These are phyloP conservation scores for Ancistrus triradiatus DNA, from an alignment of 2,113 vertebrate species.

Conservation along the genomic window DNA sequence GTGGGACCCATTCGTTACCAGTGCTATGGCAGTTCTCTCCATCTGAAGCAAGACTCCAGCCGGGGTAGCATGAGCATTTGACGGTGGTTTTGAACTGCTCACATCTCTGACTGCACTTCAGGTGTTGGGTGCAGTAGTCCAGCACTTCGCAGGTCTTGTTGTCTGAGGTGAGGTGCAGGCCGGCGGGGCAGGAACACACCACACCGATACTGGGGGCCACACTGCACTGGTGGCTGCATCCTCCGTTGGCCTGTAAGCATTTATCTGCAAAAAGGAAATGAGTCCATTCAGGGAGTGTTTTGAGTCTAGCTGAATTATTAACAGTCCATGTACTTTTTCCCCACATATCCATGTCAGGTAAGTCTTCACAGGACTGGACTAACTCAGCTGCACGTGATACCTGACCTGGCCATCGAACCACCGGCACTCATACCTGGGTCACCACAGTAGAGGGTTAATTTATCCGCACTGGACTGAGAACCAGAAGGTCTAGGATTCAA, in stretches of 20 bases:
- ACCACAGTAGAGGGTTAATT: too few species aligned
- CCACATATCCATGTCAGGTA: too few species aligned
- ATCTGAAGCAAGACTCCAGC: conserved; percentile 84
- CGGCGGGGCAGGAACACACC: conserved; percentile 86
- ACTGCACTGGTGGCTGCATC: conserved; percentile 92
- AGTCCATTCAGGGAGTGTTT: too few species aligned
- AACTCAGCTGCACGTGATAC: too few species aligned
- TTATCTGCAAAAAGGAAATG: conserved; percentile 69
- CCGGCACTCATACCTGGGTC: too few species aligned
- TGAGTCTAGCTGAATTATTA: too few species aligned
- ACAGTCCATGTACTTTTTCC: too few species aligned
- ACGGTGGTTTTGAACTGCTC: conserved; percentile 92
- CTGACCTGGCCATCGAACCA: too few species aligned
- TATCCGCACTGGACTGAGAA: too few species aligned
- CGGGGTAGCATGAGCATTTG: conserved; percentile 94
- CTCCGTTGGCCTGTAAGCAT: conserved; percentile 88
- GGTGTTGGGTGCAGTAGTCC: conserved; percentile 88
- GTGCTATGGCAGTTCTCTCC: conserved; percentile 86
- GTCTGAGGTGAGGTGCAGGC: conserved; percentile 78
- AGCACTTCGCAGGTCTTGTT: conserved; percentile 89
- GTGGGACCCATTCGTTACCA: too few species aligned
- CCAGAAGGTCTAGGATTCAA: too few species aligned
- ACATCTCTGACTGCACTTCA: conserved; percentile 92
- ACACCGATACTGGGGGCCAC: conserved; percentile 88
- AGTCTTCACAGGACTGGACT: too few species aligned